A percentile compares a stretch with the other conserved stretches of the same genome.
These are phyloP conservation scores for Pluvialis apricaria DNA, from an alignment of 2,113 vertebrate species.

Conservation along the genomic window DNA sequence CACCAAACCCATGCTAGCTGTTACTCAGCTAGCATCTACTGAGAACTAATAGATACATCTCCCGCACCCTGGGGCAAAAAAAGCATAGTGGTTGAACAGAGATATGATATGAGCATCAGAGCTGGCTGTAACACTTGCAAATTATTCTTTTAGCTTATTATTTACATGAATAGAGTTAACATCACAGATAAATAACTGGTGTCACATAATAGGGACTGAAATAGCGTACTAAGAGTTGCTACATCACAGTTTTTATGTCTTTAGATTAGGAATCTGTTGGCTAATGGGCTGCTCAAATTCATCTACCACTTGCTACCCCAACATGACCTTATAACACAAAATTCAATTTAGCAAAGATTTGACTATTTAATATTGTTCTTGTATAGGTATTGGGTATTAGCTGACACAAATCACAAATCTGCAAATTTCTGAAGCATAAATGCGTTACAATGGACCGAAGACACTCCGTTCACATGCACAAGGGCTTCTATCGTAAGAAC, in stretches of 20 bases:
- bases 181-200: neutral
- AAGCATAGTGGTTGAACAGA: accelerated
- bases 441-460: neutral
- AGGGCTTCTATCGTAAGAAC: neutral
- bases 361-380: neutral
- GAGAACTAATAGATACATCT: neutral
- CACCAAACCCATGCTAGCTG: neutral
- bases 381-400: neutral
- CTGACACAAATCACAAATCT: neutral
- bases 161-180: neutral
- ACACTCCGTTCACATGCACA: accelerated
- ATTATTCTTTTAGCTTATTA: neutral
- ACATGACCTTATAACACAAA: neutral
- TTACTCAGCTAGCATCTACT: neutral
- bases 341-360: neutral
- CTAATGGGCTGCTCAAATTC: neutral
- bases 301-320: neutral
- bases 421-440: neutral
- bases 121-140: neutral
- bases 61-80: neutral
- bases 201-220: neutral
- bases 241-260: neutral
- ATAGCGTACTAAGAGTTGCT: neutral
- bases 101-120: accelerated
- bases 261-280: neutral